These are phyloP conservation scores for Callionymus lyra DNA, from an alignment of 2,113 vertebrate genomes.

Conservation along the genomic window DNA sequence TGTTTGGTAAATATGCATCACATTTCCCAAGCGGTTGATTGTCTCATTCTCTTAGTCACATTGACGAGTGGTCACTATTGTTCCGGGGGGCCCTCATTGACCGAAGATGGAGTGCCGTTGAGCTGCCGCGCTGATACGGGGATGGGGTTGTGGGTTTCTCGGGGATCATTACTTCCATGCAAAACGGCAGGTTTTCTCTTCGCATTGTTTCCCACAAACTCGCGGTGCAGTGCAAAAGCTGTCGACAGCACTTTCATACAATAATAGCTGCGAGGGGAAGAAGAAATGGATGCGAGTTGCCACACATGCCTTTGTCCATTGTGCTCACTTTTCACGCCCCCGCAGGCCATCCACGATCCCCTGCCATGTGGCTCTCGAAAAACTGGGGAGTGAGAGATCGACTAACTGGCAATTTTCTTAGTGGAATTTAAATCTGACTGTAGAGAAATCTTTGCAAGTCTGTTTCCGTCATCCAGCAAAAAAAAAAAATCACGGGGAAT, in stretches of 20 bases:
- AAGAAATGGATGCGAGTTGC: conserved; percentile 52
- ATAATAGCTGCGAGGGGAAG: conserved; percentile 58
- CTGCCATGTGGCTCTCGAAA: conserved; percentile 42
- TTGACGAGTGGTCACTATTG: no score
- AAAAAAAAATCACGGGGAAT: background rate
- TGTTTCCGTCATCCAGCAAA: conserved; percentile 16
- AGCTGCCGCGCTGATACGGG: conserved; percentile 6
- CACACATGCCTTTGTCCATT: conserved; percentile 58
- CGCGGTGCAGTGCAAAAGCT: conserved; percentile 46
- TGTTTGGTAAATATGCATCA: no score
- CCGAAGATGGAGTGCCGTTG: no score
- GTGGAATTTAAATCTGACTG: conserved; percentile 34
- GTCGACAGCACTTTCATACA: conserved; percentile 66
- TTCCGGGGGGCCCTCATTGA: no score
- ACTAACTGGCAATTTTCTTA: background rate
- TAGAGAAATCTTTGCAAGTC: conserved; percentile 34
- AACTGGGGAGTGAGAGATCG: conserved; percentile 16
- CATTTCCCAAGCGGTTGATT: no score
- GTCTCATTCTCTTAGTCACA: no score
- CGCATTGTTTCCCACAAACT: conserved; percentile 49
- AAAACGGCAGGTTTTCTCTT: conserved; percentile 33
- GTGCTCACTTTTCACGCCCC: conserved; percentile 49
- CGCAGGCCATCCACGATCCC: conserved; percentile 26
- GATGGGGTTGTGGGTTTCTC: conserved; percentile 15
- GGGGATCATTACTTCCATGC: conserved; percentile 26